Percentiles rank a stretch among this genome's conserved stretches.
phyloP scores from a whole-genome alignment of 2,797 vertebrate species.

The Hemibagrus guttatus region DNA sequence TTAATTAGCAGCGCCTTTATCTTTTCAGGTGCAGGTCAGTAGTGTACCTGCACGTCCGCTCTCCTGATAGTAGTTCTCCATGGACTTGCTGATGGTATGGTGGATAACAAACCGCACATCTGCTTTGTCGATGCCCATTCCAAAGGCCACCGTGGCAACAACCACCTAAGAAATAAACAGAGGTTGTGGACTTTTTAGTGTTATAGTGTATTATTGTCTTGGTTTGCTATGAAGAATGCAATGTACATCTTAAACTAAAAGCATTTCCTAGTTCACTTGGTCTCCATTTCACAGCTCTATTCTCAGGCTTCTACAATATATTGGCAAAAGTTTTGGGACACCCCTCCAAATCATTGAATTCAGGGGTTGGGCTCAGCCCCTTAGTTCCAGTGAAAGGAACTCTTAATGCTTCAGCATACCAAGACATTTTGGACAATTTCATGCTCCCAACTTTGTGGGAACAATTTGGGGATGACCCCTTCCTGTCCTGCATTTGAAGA shows the following conservation, averaged over 20 bases:
- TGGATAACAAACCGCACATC: constrained; percentile 96
- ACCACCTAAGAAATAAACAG: constrained; percentile 78
- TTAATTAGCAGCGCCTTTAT: too few species aligned
- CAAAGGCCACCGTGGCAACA: constrained; percentile 96
- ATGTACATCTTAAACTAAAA: neutral
- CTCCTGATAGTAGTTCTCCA: constrained; percentile 99
- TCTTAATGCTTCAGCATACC: too few species aligned
- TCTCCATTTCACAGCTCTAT: neutral
- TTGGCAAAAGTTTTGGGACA: too few species aligned
- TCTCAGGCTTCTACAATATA: too few species aligned
- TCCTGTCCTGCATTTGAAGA: too few species aligned
- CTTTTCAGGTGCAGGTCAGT: neutral
- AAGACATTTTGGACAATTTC: too few species aligned
- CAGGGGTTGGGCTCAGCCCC: too few species aligned
- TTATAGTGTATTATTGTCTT: neutral
- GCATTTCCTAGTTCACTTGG: neutral
- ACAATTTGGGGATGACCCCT: too few species aligned
- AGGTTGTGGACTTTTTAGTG: too few species aligned
- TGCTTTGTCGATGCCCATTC: constrained; percentile 97
- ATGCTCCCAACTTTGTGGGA: too few species aligned
- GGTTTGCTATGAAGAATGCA: neutral
- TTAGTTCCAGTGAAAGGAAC: too few species aligned
- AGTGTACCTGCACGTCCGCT: constrained; percentile 92
- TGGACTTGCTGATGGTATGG: constrained; percentile 97
- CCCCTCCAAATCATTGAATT: too few species aligned